Percentiles rank a stretch among this genome's conserved stretches.
phyloP scores from a whole-genome alignment of 2,797 vertebrate species.

The Tragelaphus eurycerus region DNA sequence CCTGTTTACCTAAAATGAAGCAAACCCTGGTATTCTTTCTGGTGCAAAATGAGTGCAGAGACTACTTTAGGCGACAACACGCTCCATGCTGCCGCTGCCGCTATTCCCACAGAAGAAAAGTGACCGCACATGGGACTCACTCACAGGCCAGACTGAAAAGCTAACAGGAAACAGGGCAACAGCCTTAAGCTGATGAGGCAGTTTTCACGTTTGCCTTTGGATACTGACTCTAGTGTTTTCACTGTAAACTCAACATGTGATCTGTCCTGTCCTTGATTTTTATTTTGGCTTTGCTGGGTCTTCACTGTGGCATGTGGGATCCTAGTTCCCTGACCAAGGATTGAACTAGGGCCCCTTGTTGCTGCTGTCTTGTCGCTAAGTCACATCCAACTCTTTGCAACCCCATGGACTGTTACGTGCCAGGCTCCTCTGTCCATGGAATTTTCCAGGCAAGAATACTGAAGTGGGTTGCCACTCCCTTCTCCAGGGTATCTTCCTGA shows the following conservation, averaged over 20 bases:
- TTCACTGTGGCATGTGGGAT: not conserved
- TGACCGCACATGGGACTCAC: not conserved
- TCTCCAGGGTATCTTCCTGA: not conserved
- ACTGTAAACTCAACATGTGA: not conserved
- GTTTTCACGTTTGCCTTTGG: constrained; percentile 37
- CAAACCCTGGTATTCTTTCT: not conserved
- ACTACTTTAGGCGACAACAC: not conserved
- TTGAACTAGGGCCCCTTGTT: not conserved
- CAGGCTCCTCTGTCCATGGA: not conserved
- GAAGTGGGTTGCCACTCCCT: not conserved
- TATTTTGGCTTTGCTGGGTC: not conserved
- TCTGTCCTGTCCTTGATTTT: not conserved
- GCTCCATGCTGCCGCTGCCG: not conserved
- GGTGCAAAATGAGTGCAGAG: not conserved
- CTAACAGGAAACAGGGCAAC: not conserved
- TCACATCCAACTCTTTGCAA: not conserved
- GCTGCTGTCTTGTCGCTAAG: not conserved
- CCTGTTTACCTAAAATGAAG: not conserved
- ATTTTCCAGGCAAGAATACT: not conserved
- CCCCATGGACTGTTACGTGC: not conserved
- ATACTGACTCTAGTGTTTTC: not conserved
- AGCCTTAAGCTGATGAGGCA: not conserved
- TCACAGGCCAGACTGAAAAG: constrained; percentile 23
- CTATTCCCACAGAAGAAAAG: not conserved
- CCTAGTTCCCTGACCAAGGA: not conserved